phyloP scores from a whole-genome alignment of 2,113 vertebrate species.

The Echinops telfairi region DNA sequence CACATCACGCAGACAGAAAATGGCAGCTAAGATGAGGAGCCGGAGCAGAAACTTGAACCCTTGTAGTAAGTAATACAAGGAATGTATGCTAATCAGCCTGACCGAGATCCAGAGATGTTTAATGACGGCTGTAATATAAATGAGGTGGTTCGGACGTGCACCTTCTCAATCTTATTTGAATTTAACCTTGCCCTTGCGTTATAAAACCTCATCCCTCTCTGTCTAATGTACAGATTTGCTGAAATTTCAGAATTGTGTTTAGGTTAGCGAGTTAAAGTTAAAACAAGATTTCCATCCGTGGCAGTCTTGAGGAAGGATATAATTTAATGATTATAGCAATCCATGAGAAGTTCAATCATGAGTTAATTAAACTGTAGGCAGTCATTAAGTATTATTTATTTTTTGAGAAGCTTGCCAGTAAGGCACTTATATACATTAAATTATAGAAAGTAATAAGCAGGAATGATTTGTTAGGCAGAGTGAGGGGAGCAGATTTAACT shows the following conservation, averaged over 20 bases:
- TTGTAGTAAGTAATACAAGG: slow-evolving; percentile 63
- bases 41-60: slow-evolving; percentile 67
- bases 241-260: slow-evolving; percentile 59
- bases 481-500: slow-evolving; percentile 76
- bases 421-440: slow-evolving; percentile 83
- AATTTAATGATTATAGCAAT: slow-evolving; percentile 79
- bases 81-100: slow-evolving; percentile 78
- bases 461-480: slow-evolving; percentile 75
- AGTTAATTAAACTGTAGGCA: slow-evolving; percentile 87
- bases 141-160: slow-evolving; percentile 53
- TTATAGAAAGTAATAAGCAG: slow-evolving; percentile 84
- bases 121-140: slow-evolving; percentile 60
- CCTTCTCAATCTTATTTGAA: slow-evolving; percentile 53
- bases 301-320: slow-evolving; percentile 71
- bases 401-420: slow-evolving; percentile 83
- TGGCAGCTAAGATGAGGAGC: slow-evolving; percentile 84
- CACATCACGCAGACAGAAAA: slow-evolving; percentile 83
- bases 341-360: slow-evolving; percentile 83
- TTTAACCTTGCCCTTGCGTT: slow-evolving; percentile 44
- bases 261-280: slow-evolving; percentile 61
- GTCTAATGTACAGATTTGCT: not conserved
- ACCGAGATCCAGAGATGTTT: slow-evolving; percentile 30
- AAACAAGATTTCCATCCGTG: slow-evolving; percentile 72
- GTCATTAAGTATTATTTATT: slow-evolving; percentile 85
- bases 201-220: slow-evolving; percentile 26